Percentiles rank a stretch among this genome's conserved stretches.
Evolutionary conservation across 2,113 vertebrate species (phyloP).

Genomic region (Mesocricetus auratus): DNA sequence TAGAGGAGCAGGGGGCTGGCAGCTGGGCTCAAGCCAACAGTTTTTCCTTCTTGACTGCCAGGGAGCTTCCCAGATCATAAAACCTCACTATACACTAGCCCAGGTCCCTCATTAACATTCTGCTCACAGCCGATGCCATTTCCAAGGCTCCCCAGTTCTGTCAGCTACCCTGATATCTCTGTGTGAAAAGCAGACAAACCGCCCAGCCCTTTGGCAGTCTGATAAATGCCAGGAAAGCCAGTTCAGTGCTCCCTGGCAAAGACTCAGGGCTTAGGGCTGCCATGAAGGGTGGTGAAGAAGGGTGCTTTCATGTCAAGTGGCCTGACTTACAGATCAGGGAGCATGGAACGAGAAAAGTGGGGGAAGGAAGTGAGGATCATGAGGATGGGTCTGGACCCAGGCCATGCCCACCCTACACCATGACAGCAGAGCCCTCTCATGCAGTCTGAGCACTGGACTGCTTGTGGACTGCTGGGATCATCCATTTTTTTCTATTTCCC

Average conservation of each 20-base stretch:
- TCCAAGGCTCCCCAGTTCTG: conserved; percentile 97
- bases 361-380: too few species aligned
- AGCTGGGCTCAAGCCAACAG: neutral
- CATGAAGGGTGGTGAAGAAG: neutral
- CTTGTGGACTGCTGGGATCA: neutral
- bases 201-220: conserved; percentile 95
- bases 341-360: neutral
- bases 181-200: conserved; percentile 97
- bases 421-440: neutral
- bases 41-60: conserved; percentile 6
- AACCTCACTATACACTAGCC: conserved; percentile 85
- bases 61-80: conserved; percentile 88
- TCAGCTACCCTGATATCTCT: conserved; percentile 97
- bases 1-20: neutral
- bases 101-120: conserved; percentile 96
- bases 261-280: neutral
- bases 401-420: neutral
- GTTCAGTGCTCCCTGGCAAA: conserved; percentile 32
- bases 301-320: neutral
- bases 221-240: conserved; percentile 57
- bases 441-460: neutral
- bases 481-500: neutral
- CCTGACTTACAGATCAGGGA: neutral
- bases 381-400: neutral
- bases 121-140: conserved; percentile 98